Base-by-base conservation (phyloP, 2,888 invertebrate species). In the Therioaphis trifolii region DNA sequence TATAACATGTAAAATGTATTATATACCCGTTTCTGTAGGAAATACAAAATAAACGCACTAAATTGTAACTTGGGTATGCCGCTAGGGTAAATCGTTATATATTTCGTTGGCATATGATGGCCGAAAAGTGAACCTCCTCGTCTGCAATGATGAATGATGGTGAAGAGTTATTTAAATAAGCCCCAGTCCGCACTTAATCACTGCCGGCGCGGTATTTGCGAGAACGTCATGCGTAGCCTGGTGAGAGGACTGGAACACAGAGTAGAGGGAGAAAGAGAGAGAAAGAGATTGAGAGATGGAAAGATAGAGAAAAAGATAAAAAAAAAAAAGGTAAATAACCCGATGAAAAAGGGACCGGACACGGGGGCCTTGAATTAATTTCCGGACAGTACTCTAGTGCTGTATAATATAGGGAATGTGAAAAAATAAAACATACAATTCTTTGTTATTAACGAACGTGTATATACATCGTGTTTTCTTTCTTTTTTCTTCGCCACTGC, bases 81-180 rank as follows among this genome's bases (percentile, higher is more conserved):
- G 21, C 21, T 7, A 35, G 7, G 3, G 35, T 24, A 58, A 21
- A 58, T 58, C 24, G 58, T 58, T 24, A 58, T 58, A 24, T 58
- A 66, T 35, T 35, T 4, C 43, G 43, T 27, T 55, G 69, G 79
- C 69, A 43, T 79, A 69, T 58, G 79, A 79, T 55, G 69, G 79
- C 69, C 79, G n/a, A 79, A 79, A 79, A 79, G 69, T 79, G 55
- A 79, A 79, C 55, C 24, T 15, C 52, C 21, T 14, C 27, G 79
- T 43, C 55, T 21, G 43, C 69, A 24, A 80, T 61, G 80, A 80
- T 80, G 80, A 80, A 79, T 79, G 79, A 80, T 72, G 55, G 80
- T 35, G 43, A 69, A 55, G 79, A 80, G 80, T 72, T 80, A 80
- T 80, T 80, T 80, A 72, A 80, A 80, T 71, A 61, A 61, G 40